Evolutionary conservation across 1,140 invertebrate genomes (phyloP), one percentile per base, ranked within the genome.

Genomic region (Macrostomum lignano): DNA sequence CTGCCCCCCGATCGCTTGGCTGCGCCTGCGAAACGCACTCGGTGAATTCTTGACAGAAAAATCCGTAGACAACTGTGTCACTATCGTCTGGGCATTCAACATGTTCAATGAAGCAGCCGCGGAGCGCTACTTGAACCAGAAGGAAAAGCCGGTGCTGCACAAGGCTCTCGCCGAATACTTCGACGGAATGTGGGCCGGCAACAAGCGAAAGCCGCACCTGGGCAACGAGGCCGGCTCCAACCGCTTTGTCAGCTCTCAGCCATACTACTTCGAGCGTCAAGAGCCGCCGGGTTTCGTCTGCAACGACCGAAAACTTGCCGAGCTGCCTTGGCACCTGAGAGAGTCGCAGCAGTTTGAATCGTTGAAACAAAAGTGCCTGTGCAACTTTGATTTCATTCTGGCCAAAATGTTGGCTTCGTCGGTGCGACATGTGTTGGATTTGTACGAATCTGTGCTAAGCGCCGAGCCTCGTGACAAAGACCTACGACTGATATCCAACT

Each of bases 1-100:
- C 9, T 35, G 46, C 14, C 51, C 69, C 11, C 65, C 65, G 32
- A 48, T 72, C 33, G 62, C 71, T 36, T 70, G 69, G 69, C 63
- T 67, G 3, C 63, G 67, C 41, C 51, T 73, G 22, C 62, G 61
- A 3, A 65, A 67, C 36, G 62, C 67, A 35, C 46, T 73, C 30
- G 53, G 60, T 4, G 66, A 67, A 17, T 72, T 72, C 51, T 42
- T 74, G 20, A 63, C 63, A 22, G 69, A 68, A 61, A 54, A 52
- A 17, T 44, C 55, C 23, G 60, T 60, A 7, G 65, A 67, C 36
- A 60, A 62, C 11, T 58, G 64, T n/a, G 58, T 64, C 22, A 63
- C 67, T 0, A 55, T 69, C 2, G 59, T 64, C 24, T 72, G 68
- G 68, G 51, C 66, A 25, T 68, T 73, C 51, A 54, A 60, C 39